Conservation (phyloP, 1,140 invertebrate species). For the Lucilia sericata region DNA sequence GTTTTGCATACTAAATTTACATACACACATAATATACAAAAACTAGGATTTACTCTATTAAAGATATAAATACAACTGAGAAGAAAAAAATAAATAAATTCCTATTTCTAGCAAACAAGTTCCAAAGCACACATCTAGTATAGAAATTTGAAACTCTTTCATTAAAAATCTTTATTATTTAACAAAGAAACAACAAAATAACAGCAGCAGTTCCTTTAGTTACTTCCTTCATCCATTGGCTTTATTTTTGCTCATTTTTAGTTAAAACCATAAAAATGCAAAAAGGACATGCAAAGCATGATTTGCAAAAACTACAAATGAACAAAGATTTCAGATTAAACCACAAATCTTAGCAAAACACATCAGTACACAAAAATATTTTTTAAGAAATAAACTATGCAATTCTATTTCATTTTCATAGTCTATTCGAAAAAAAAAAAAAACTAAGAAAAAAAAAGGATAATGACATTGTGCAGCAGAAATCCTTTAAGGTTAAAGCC, state of each 20-base stretch:
- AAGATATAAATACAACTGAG: neutral
- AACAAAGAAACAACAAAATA: neutral
- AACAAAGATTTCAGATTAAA: slow-evolving; percentile 38
- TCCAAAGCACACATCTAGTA: neutral
- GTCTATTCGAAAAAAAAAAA: neutral
- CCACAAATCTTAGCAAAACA: slow-evolving; percentile 35
- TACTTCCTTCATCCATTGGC: neutral
- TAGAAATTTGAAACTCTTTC: slow-evolving; percentile 38
- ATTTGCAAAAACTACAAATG: slow-evolving; percentile 14
- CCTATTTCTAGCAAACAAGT: neutral
- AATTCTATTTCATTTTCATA: neutral
- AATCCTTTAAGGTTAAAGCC: slow-evolving; percentile 21
- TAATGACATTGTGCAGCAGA: neutral
- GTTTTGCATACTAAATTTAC: neutral
- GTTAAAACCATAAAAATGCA: neutral
- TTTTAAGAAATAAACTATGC: neutral
- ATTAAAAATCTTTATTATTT: neutral
- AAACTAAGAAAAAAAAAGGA: neutral
- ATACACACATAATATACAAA: neutral
- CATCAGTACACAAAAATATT: neutral
- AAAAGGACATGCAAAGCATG: neutral
- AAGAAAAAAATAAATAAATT: neutral
- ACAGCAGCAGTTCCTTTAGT: neutral
- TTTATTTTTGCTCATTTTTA: slow-evolving; percentile 36
- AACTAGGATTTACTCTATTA: slow-evolving; percentile 4